phyloP scores from a whole-genome alignment of 2,888 invertebrate species.

The Apeira syringaria region DNA sequence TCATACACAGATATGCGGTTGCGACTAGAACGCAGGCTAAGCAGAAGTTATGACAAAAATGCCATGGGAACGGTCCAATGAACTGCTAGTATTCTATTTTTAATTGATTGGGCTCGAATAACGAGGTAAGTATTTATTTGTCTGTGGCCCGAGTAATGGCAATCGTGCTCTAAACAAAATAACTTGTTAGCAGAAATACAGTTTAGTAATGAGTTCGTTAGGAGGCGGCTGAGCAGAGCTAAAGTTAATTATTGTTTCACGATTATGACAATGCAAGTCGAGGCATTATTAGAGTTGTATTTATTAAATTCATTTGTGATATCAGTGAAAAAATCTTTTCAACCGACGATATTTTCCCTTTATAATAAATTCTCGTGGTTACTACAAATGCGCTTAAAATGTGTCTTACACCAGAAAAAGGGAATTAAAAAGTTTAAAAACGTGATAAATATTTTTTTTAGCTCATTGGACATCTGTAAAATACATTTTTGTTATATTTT shows the following conservation, averaged over 20 bases:
- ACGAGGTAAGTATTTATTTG: slow-evolving; percentile 24
- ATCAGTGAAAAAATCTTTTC: too few relatives aligned
- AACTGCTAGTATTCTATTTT: slow-evolving; percentile 47
- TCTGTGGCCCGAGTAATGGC: slow-evolving; percentile 41
- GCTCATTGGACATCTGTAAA: too few relatives aligned
- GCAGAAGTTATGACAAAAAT: slow-evolving; percentile 77
- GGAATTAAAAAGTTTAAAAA: too few relatives aligned
- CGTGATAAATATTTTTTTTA: too few relatives aligned
- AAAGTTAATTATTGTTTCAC: slow-evolving; percentile 52
- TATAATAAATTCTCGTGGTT: too few relatives aligned
- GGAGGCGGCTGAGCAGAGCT: slow-evolving; percentile 35
- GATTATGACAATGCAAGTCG: slow-evolving; percentile 34
- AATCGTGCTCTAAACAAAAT: slow-evolving; percentile 54
- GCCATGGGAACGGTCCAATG: slow-evolving; percentile 65
- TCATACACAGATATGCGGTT: slow-evolving; percentile 78
- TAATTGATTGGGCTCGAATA: slow-evolving; percentile 53
- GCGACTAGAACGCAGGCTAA: slow-evolving; percentile 42
- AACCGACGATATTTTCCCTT: too few relatives aligned
- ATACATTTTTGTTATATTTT: too few relatives aligned
- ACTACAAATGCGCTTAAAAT: too few relatives aligned
- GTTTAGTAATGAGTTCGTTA: slow-evolving; percentile 26
- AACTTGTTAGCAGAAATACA: slow-evolving; percentile 48
- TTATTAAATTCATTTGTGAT: too few relatives aligned
- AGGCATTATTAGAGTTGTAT: too few relatives aligned
- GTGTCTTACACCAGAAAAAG: too few relatives aligned